Base-by-base conservation (phyloP, 2,888 invertebrate species). In the Tiliacea citrago region DNA sequence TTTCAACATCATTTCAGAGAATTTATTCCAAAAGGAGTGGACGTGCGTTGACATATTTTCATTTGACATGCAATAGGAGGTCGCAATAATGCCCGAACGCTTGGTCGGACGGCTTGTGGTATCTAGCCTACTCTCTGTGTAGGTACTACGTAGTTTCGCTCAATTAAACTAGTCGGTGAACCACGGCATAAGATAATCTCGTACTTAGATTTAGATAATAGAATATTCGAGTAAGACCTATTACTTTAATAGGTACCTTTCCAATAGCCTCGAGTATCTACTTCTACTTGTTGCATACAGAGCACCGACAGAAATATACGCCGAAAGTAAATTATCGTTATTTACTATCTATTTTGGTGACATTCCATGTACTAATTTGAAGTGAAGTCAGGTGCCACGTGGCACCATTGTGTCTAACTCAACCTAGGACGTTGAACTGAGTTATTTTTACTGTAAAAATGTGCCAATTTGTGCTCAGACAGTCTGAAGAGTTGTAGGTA, bases 401-500 rank as follows among this genome's bases (percentile, higher is more conserved):
- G 73, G 62, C 61, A 71, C 42, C 62, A 81, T 82, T 55, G 39
- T 78, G 29, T 63, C 24, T 18, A 63, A 21, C 6, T 70, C 47
- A 39, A 63, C 35, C 57, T 35, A 21, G 24, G 24, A 16, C 57
- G 39, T 47, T 68, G 53, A 68, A 58, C 62, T 0, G 35, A 62
- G 69, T 58, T 80, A 70, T 70, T 77, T 83, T 63, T 80, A 63
- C 2, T 8, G 6, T 13, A 45, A 49, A 58, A 60, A 60, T 49
- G 35, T 68, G 67, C 47, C 82, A 58, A 47, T 53, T 51, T 67
- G 7, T 67, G 8, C 1, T 45, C n/a, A 24, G 35, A 8, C 53
- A 24, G 7, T 24, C 42, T 18, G 5, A 49, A 58, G 5, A 57
- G 10, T 35, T n/a, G n/a, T 39, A 49, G 18, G 13, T 16, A 42